Evolutionary conservation across 1,140 invertebrate genomes (phyloP).

Genomic region (Macrosteles quadrilineatus): DNA sequence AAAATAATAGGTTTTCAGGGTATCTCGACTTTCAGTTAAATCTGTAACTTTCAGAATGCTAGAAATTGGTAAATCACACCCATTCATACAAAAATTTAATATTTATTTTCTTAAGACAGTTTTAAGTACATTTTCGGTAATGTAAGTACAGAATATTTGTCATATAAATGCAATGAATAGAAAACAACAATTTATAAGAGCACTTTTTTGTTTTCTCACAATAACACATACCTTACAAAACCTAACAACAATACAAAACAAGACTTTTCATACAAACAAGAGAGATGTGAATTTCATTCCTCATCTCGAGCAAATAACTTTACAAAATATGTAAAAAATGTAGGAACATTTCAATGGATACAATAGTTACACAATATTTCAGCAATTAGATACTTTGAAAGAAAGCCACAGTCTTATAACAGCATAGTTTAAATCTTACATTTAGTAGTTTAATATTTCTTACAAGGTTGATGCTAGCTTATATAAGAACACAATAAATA

Average conservation of each 20-base stretch:
- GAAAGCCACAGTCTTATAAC: neutral
- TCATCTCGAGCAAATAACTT: neutral
- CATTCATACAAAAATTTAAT: no score
- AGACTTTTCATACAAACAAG: slow-evolving; percentile 35
- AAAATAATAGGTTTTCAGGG: no score
- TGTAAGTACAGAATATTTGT: no score
- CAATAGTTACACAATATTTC: slow-evolving; percentile 20
- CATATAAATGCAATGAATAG: slow-evolving; percentile 26
- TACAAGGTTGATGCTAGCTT: no score
- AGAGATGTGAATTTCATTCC: slow-evolving; percentile 32
- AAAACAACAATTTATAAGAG: slow-evolving; percentile 36
- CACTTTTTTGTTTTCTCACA: slow-evolving; percentile 28
- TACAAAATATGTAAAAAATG: no score
- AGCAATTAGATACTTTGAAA: slow-evolving; percentile 23
- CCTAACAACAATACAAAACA: slow-evolving; percentile 39
- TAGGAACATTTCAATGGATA: neutral
- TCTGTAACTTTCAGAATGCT: no score
- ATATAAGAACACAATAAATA: no score
- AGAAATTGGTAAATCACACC: no score
- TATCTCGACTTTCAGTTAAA: no score
- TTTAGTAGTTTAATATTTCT: slow-evolving; percentile 14
- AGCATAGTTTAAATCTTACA: neutral
- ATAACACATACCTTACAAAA: slow-evolving; percentile 35
- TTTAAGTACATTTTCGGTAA: no score
- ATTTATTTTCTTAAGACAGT: no score